Evolutionary conservation across 2,113 vertebrate species (phyloP), one percentile per base, ranked within the genome.

Genomic region (Hippocampus barbouri): DNA sequence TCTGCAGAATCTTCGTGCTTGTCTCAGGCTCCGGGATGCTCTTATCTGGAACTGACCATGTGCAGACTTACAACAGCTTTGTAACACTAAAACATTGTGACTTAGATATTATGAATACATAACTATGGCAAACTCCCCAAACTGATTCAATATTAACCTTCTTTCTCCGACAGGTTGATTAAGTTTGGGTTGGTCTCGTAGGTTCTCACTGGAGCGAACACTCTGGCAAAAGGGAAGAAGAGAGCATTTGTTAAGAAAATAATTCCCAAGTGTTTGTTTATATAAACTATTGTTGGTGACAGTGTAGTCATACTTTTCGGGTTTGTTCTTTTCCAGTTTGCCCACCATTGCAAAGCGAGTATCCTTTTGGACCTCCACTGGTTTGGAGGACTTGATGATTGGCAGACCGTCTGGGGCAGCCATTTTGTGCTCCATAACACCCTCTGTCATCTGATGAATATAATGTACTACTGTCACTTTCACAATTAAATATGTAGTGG

Each of bases 1-100:
- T 92, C 88, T 97, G 96, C 56, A 97, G 85, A 27, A 98, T 93
- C 85, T 94, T 95, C 79, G 96, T 85, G 21, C 93, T 94, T 10
- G 93, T 93, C 82, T 94, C 92, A 0, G 93, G 81, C 78, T 97
- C 93, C 92, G 96, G 88, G 77, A 94, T 83, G 62, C 88, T 89
- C 83, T 97, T 97, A 86, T 93, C 91, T 70, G 90, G 89, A 63
- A 93, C 95, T 96, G 90, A 66, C 54, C 73, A 54, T 2, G 59
- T 23, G 51, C 18, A 69, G 23, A 62, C 77, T 23, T 3, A n/a
- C 53, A 54, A 27, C 51, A 53, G 14, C 0, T 64, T 57, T 23
- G n/a, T 23, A 1, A 57, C 21, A 10, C 40, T 30, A 25, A 9
- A 60, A 16, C 30, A 40, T 40, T 20, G 18, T 4, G 60, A 21